Base-by-base conservation (phyloP, 2,113 vertebrate genomes). In the Brachyhypopomus gauderio region DNA sequence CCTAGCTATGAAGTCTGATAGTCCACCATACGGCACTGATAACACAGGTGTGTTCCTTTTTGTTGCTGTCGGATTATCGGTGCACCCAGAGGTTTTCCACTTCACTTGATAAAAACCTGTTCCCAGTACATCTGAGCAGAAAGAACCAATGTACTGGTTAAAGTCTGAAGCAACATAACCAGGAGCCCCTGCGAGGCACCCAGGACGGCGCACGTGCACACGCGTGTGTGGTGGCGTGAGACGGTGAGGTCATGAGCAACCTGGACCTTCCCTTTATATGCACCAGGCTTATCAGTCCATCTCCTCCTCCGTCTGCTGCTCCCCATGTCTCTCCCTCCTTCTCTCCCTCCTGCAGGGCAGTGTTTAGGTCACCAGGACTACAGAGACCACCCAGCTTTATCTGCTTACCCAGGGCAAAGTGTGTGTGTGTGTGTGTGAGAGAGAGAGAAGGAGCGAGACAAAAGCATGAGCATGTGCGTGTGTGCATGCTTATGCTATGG, bases 301-400 rank as follows among this genome's bases (percentile, higher is more conserved):
- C n/a, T 38, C 52, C 67, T 55, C 64, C 60, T 58, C 73, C 34
- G 45, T 52, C 45, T 52, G 45, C 55, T 6, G 20, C 66, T 83
- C 66, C 83, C 58, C 66, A 71, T 72, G 63, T 77, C 34, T 2
- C 5, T 14, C 64, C 11, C 59, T 25, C n/a, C 6, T 14, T 11
- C 76, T 25, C 20, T n/a, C 45, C 23, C 56, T 72, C 20, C 56
- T 22, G 14, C 20, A 62, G 58, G 72, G n/a, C 55, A 16, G 45
- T 25, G 66, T 62, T 69, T 34, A 45, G 58, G 12, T 25, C 34
- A 63, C 38, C 30, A 19, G 19, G 11, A 60, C 41, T 16, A 55
- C 58, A 0, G 55, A 85, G 79, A 81, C 74, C 83, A 85, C 80
- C 80, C 76, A 63, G 76, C 81, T 58, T 82, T 76, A 82, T 85